Conservation (phyloP, 2,888 invertebrate species). For the Mamestra brassicae region DNA sequence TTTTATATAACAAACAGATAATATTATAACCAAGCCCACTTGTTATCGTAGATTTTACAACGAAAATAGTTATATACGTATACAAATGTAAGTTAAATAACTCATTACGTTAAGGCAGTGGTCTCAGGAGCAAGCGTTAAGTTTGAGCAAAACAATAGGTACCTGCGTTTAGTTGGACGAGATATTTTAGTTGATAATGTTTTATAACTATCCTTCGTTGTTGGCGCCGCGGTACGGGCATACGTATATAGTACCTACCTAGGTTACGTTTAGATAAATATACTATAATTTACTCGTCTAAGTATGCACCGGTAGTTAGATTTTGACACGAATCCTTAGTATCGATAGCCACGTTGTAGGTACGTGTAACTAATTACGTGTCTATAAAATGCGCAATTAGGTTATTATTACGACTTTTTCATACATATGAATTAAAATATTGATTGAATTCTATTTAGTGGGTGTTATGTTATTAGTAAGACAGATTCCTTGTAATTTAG, state of each 20-base stretch:
- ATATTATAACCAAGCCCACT: conserved; percentile 75
- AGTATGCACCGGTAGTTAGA: conserved; percentile 82
- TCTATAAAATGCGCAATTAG: conserved; percentile 82
- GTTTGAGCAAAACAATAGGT: conserved; percentile 68
- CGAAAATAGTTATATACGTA: conserved; percentile 84
- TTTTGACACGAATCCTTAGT: conserved; percentile 81
- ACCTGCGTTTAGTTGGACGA: conserved; percentile 54
- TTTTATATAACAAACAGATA: conserved; percentile 71
- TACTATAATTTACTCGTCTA: conserved; percentile 68
- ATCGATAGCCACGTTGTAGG: conserved; percentile 71
- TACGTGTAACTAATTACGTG: conserved; percentile 73
- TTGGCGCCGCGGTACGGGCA: conserved; percentile 67
- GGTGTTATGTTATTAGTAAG: conserved; percentile 39
- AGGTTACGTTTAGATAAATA: conserved; percentile 62
- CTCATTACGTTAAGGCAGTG: conserved; percentile 69
- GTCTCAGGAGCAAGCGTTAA: conserved; percentile 65
- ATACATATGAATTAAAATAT: conserved; percentile 46
- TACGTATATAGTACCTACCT: conserved; percentile 46
- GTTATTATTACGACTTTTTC: conserved; percentile 59
- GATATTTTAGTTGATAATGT: conserved; percentile 43
- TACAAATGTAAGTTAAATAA: conserved; percentile 75
- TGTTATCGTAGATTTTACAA: conserved; percentile 89
- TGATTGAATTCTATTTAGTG: conserved; percentile 53
- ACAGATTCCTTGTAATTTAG: conserved; percentile 42
- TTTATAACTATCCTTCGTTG: conserved; percentile 65